Evolutionary conservation across 2,797 vertebrate genomes (phyloP).

Genomic region (Dendrocincla fuliginosa): DNA sequence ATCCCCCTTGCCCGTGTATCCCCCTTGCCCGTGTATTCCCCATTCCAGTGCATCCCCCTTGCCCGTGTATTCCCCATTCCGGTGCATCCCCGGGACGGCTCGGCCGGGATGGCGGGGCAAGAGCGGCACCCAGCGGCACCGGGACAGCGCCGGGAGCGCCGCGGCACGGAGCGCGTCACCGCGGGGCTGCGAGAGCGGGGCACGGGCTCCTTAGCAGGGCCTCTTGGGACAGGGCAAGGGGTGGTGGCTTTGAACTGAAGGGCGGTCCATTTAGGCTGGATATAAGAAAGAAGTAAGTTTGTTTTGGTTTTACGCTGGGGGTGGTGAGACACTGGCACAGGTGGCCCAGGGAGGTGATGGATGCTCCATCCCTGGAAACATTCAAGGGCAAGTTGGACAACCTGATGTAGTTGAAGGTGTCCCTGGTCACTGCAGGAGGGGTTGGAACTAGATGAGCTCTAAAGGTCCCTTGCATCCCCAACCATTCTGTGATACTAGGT

Average conservation of each 20-base stretch:
- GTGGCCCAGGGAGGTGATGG: neutral
- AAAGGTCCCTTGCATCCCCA: neutral
- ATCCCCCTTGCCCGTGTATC: too few species aligned
- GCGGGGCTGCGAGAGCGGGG: too few species aligned
- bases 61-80: too few species aligned
- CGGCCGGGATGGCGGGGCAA: neutral
- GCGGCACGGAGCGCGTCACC: too few species aligned
- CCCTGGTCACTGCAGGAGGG: neutral
- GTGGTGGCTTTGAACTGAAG: neutral
- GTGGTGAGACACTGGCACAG: neutral
- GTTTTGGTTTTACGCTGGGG: neutral
- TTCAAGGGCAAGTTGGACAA: neutral
- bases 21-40: too few species aligned
- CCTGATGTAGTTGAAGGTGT: neutral
- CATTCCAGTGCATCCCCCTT: too few species aligned
- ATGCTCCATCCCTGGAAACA: neutral
- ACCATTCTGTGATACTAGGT: neutral
- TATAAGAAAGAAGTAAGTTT: neutral
- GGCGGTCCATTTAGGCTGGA: too few species aligned
- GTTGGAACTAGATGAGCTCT: neutral
- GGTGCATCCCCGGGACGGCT: too few species aligned
- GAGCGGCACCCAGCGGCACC: constrained; percentile 3
- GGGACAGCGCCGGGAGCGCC: too few species aligned
- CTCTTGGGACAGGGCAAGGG: rapidly evolving
- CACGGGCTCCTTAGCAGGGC: rapidly evolving